phyloP scores from a whole-genome alignment of 2,888 invertebrate species.

The Diarsia mendica region DNA sequence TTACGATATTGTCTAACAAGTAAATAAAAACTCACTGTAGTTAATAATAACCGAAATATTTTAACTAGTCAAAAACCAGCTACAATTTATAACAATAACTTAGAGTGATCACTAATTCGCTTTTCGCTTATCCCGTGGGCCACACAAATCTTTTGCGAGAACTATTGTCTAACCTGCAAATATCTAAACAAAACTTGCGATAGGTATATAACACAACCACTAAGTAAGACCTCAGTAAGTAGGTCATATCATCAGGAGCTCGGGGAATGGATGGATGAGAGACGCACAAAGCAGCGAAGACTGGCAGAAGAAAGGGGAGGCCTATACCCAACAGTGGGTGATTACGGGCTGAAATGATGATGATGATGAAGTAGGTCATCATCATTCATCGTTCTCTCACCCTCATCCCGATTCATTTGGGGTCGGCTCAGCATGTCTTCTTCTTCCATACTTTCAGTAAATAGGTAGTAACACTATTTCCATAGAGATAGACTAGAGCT shows the following conservation, averaged over 20 bases:
- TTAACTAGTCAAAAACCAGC: neutral
- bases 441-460: neutral
- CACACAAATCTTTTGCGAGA: slow-evolving; percentile 7
- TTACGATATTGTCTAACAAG: neutral
- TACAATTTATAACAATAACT: neutral
- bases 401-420: no score
- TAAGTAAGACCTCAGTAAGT: neutral
- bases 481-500: neutral
- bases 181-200: slow-evolving; percentile 6
- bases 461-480: slow-evolving; percentile 8
- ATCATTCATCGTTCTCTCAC: no score
- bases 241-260: no score
- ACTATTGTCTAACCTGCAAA: neutral
- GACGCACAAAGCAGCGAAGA: no score
- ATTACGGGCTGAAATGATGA: no score
- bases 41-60: neutral
- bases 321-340: no score
- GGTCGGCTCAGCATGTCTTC: no score
- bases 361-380: neutral
- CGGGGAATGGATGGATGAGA: no score
- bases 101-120: slow-evolving; percentile 7
- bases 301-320: no score
- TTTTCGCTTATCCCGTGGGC: neutral
- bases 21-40: neutral
- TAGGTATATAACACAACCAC: slow-evolving; percentile 5